Conservation (phyloP, 2,113 vertebrate genomes). For the Festucalex cinctus region DNA sequence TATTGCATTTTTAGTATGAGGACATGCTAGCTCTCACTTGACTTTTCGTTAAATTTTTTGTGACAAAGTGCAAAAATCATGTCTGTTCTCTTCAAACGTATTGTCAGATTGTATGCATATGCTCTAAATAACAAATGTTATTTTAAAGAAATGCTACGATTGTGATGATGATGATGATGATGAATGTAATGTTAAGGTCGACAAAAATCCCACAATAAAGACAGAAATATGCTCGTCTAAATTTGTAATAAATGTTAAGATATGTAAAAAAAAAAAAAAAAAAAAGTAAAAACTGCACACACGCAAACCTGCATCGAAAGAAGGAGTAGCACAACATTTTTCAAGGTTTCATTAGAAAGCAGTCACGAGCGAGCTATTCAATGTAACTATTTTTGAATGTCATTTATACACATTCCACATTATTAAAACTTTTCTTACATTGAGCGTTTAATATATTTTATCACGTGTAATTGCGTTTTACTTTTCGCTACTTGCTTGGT, state of each 20-base stretch:
- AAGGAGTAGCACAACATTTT: not conserved
- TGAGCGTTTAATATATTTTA: not conserved
- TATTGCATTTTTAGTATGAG: slow-evolving; percentile 67
- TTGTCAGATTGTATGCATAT: slow-evolving; percentile 85
- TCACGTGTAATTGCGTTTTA: not conserved
- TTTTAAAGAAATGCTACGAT: slow-evolving; percentile 76
- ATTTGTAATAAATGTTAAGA: not conserved
- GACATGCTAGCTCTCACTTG: slow-evolving; percentile 74
- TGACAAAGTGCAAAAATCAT: slow-evolving; percentile 69
- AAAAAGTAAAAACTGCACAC: not conserved
- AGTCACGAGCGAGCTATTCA: not conserved
- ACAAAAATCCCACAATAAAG: too few relatives aligned
- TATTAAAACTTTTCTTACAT: not conserved
- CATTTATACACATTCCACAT: not conserved
- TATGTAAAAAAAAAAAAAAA: not conserved
- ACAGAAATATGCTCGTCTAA: too few relatives aligned
- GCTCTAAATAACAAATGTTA: slow-evolving; percentile 99
- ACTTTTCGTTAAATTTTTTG: slow-evolving; percentile 76
- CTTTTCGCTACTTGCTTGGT: not conserved
- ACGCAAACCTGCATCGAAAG: not conserved
- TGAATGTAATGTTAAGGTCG: not conserved
- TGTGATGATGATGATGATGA: not conserved
- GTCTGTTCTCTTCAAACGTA: slow-evolving; percentile 77
- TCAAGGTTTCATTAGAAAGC: not conserved
- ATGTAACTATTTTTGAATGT: not conserved